Conservation (phyloP, 2,888 invertebrate genomes). For the Hyles lineata region DNA sequence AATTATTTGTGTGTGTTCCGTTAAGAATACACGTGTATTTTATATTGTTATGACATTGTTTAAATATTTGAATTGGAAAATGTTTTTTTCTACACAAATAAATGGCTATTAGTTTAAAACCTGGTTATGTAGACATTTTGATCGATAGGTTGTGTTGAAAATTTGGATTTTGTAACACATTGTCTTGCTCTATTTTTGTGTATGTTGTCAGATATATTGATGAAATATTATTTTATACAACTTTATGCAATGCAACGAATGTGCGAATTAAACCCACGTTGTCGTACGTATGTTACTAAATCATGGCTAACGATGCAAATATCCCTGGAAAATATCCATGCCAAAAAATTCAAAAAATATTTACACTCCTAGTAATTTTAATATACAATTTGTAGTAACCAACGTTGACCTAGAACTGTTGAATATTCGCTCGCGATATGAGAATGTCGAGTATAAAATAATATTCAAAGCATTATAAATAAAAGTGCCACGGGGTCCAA, state of each 20-base stretch:
- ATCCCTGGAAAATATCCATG: no score
- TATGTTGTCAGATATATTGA: no score
- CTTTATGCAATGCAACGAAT: no score
- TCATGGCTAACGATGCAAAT: no score
- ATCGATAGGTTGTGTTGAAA: no score
- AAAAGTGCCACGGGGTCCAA: slow-evolving; percentile 69
- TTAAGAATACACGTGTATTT: slow-evolving; percentile 41
- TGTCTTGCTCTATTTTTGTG: no score
- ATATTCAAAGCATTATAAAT: slow-evolving; percentile 53
- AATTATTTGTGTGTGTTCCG: slow-evolving; percentile 59
- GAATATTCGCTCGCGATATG: neutral
- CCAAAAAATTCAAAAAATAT: no score
- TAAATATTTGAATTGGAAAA: neutral
- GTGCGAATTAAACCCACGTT: no score
- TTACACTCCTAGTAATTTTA: neutral
- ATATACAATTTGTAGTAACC: neutral
- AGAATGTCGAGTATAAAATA: slow-evolving; percentile 12
- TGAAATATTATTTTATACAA: no score
- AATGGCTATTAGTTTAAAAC: neutral
- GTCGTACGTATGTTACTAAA: no score
- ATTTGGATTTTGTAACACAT: no score
- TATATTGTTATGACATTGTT: slow-evolving; percentile 32
- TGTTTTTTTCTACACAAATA: neutral
- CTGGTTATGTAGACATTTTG: slow-evolving; percentile 5
- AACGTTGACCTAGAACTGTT: neutral